These are phyloP conservation scores for Scatophagus argus DNA, from an alignment of 2,113 vertebrate genomes.

Conservation along the genomic window DNA sequence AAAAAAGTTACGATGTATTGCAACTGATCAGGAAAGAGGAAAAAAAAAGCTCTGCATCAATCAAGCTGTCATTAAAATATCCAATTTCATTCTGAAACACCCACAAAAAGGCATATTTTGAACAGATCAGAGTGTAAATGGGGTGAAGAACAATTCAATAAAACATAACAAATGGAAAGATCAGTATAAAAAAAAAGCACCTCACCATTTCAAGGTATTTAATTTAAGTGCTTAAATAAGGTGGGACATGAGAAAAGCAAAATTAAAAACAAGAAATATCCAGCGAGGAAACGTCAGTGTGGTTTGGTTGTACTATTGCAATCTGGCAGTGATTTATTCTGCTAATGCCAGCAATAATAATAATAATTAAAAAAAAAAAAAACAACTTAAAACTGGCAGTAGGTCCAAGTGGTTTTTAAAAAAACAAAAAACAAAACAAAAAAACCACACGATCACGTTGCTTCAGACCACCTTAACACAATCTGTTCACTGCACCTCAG, in stretches of 20 bases:
- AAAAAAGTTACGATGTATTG: constrained; percentile 7
- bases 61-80: background rate
- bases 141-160: constrained; percentile 8
- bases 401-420: constrained; percentile 63
- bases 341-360: background rate
- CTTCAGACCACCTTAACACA: background rate
- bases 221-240: constrained; percentile 70
- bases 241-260: background rate
- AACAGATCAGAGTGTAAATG: background rate
- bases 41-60: background rate
- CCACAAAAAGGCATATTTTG: background rate
- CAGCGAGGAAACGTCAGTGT: constrained; percentile 40
- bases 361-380: background rate
- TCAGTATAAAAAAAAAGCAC: constrained; percentile 48
- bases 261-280: background rate
- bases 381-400: constrained; percentile 16
- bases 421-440: too few species aligned
- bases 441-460: constrained; percentile 8
- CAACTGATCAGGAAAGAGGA: constrained; percentile 14
- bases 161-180: background rate
- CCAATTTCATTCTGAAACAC: constrained; percentile 17
- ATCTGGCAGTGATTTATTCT: constrained; percentile 7
- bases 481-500: constrained; percentile 2
- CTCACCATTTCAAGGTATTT: constrained; percentile 45
- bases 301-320: constrained; percentile 20